phyloP scores from a whole-genome alignment of 2,797 vertebrate species.

The Sebastiscus tertius region DNA sequence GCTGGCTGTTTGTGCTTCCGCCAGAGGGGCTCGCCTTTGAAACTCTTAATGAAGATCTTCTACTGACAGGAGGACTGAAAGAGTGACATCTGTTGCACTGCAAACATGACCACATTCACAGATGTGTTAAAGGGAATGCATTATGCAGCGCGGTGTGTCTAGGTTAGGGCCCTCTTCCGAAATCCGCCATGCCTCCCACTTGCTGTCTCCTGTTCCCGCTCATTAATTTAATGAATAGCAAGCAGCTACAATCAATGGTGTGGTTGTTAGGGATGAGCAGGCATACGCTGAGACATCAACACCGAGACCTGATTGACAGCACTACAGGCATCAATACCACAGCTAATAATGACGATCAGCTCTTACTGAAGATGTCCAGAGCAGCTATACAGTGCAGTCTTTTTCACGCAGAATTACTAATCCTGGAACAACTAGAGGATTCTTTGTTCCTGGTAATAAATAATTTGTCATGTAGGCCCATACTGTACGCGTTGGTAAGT shows the following conservation, averaged over 20 bases:
- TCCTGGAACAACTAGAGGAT: constrained; percentile 12
- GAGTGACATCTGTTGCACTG: constrained; percentile 69
- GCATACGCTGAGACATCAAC: constrained; percentile 19
- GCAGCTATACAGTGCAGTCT: constrained; percentile 9
- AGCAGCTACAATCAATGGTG: constrained; percentile 67
- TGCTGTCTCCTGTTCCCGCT: constrained; percentile 47
- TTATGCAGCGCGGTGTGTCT: constrained; percentile 31
- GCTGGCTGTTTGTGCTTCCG: constrained; percentile 71
- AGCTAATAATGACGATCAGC: constrained; percentile 60
- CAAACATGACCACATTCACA: constrained; percentile 44
- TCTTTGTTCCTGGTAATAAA: constrained; percentile 38
- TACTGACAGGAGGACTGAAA: constrained; percentile 63
- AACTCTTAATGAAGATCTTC: constrained; percentile 80
- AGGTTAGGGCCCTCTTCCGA: not conserved
- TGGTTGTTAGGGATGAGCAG: constrained; percentile 55
- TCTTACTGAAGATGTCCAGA: constrained; percentile 59
- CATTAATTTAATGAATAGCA: constrained; percentile 70
- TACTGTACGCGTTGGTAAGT: constrained; percentile 36
- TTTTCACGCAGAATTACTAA: constrained; percentile 39
- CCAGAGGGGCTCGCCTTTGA: constrained; percentile 71
- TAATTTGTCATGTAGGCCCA: constrained; percentile 49
- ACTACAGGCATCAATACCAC: constrained; percentile 49
- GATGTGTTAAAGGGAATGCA: constrained; percentile 55
- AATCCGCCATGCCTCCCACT: constrained; percentile 23
- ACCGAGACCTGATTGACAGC: constrained; percentile 58